A percentile compares a stretch with the other conserved stretches of the same genome.
Evolutionary conservation across 2,888 invertebrate species (phyloP).

Genomic region (Ormyrus rosae): DNA sequence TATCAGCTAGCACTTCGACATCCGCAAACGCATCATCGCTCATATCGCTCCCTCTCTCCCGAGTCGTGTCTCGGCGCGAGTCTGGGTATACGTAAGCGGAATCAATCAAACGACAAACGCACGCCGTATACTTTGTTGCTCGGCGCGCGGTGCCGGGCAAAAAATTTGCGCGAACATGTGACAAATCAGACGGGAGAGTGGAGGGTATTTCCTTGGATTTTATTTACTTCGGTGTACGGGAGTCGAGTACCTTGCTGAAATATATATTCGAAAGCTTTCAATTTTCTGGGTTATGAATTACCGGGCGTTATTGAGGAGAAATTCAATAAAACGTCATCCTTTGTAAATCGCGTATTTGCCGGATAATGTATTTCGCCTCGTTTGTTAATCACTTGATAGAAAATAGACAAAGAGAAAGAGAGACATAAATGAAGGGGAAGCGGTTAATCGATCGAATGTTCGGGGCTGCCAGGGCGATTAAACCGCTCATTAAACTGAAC

Average conservation of each 20-base stretch:
- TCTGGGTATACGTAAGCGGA: background rate
- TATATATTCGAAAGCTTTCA: too few relatives aligned
- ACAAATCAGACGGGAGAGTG: conserved; percentile 12
- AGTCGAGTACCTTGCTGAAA: too few relatives aligned
- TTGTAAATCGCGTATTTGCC: conserved; percentile 18
- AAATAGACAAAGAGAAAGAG: background rate
- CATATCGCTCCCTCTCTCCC: conserved; percentile 20
- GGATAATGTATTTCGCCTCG: conserved; percentile 10
- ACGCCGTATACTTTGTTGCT: conserved; percentile 15
- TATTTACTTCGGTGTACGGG: too few relatives aligned
- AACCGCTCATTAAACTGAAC: conserved; percentile 37
- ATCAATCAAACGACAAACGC: conserved; percentile 48
- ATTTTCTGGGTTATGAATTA: too few relatives aligned
- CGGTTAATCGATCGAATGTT: background rate
- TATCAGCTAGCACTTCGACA: conserved; percentile 54
- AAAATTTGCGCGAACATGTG: background rate
- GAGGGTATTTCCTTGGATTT: background rate
- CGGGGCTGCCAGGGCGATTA: conserved; percentile 28
- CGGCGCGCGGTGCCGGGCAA: background rate
- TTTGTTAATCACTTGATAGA: conserved; percentile 24
- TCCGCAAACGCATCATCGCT: conserved; percentile 56
- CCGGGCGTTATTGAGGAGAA: too few relatives aligned
- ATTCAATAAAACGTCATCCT: too few relatives aligned
- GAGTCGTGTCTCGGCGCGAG: background rate
- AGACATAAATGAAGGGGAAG: background rate